These are phyloP conservation scores for Stigmatopora nigra DNA, from an alignment of 2,113 vertebrate genomes.

Conservation along the genomic window DNA sequence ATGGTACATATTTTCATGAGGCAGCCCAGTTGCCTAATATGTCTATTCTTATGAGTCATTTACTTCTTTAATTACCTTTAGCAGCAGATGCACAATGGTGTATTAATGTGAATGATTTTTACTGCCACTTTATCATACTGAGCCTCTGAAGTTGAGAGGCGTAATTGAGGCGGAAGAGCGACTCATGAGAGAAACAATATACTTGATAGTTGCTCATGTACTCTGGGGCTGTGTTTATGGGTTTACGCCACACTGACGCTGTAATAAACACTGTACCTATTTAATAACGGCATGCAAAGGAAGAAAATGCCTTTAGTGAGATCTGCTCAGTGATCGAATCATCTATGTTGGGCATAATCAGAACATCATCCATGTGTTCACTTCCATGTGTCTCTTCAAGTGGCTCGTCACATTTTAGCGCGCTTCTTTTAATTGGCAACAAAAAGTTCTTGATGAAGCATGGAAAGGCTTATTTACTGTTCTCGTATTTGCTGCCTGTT, in stretches of 20 bases:
- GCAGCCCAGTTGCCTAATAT: conserved; percentile 98
- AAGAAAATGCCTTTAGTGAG: conserved; percentile 77
- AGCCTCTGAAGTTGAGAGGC: conserved; percentile 97
- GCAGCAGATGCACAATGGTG: conserved; percentile 99
- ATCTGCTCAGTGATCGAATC: conserved; percentile 78
- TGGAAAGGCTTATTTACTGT: conserved; percentile 31
- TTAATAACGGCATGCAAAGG: conserved; percentile 81
- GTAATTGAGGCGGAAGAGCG: conserved; percentile 99
- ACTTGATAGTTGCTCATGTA: conserved; percentile 96
- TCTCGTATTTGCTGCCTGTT: conserved; percentile 42
- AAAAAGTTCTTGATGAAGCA: conserved; percentile 34
- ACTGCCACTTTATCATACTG: conserved; percentile 99
- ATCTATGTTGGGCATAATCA: conserved; percentile 61
- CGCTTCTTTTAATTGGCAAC: conserved; percentile 2
- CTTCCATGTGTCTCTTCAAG: conserved; percentile 13
- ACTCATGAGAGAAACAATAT: conserved; percentile 96
- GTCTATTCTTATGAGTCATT: conserved; percentile 99
- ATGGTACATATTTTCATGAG: conserved; percentile 98
- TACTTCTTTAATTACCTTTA: conserved; percentile 99
- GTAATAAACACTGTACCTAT: conserved; percentile 94
- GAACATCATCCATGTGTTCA: conserved; percentile 3
- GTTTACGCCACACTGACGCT: conserved; percentile 94
- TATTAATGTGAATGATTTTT: conserved; percentile 99
- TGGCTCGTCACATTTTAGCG: conserved; percentile 5
- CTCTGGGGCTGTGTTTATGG: conserved; percentile 93